phyloP scores from a whole-genome alignment of 1,140 invertebrate species.

The Monochamus saltuarius region DNA sequence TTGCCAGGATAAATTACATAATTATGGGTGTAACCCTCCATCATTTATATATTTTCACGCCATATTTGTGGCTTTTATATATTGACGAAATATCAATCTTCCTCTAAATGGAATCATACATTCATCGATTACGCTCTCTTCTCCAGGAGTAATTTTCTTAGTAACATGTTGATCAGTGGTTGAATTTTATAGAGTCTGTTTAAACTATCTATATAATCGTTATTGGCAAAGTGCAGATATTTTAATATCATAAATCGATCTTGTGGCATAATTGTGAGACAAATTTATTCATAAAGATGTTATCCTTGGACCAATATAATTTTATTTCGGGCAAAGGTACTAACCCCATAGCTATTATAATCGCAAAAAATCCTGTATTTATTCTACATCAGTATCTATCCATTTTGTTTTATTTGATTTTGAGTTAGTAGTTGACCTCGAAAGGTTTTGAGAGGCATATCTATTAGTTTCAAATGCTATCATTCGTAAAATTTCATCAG shows the following conservation, averaged over 20 bases:
- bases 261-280: no score
- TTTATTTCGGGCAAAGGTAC: no score
- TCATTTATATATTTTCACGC: conserved; percentile 48
- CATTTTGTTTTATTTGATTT: no score
- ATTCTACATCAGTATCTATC: no score
- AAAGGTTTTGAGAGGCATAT: no score
- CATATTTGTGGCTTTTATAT: conserved; percentile 24
- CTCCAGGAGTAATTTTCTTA: conserved; percentile 14
- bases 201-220: not conserved
- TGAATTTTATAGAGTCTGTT: conserved; percentile 22
- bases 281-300: no score
- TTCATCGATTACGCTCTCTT: conserved; percentile 40
- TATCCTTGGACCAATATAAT: no score
- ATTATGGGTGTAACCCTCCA: conserved; percentile 42
- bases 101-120: conserved; percentile 45
- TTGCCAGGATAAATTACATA: conserved; percentile 45
- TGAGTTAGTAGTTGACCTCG: no score
- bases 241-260: not conserved
- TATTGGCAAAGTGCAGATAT: conserved; percentile 9
- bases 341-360: no score
- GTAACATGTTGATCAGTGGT: conserved; percentile 18
- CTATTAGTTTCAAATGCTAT: no score
- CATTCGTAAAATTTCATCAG: no score
- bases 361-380: no score
- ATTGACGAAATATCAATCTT: conserved; percentile 14